Conservation (phyloP, 2,797 vertebrate species). For the Meriones psammophilus region DNA sequence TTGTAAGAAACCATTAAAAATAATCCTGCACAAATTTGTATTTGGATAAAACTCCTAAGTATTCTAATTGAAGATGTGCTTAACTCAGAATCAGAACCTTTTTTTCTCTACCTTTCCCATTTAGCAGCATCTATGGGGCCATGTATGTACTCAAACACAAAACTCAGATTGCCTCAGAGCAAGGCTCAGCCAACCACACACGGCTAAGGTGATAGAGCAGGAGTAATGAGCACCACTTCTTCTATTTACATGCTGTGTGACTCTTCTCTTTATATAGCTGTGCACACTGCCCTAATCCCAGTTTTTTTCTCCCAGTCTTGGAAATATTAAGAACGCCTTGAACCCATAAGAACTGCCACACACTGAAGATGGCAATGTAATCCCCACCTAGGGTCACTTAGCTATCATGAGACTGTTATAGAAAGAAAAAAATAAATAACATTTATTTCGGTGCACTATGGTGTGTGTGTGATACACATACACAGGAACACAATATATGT, state of each 20-base stretch:
- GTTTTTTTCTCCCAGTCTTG: neutral
- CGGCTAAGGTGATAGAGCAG: neutral
- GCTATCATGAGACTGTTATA: neutral
- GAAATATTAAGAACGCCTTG: neutral
- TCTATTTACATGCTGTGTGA: neutral
- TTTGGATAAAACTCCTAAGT: neutral
- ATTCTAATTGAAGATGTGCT: neutral
- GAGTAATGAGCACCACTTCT: neutral
- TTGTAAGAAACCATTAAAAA: slow-evolving; percentile 37
- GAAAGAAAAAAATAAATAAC: neutral
- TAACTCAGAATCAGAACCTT: neutral
- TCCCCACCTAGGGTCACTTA: neutral
- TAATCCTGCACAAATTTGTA: neutral
- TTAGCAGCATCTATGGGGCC: neutral
- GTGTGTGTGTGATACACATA: neutral
- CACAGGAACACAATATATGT: fast-evolving
- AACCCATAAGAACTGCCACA: neutral
- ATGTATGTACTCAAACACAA: neutral
- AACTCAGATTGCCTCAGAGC: neutral
- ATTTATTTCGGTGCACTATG: neutral
- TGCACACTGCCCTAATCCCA: no score
- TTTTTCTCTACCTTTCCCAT: neutral
- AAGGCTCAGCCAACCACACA: neutral
- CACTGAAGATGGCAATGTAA: neutral
- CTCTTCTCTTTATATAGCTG: neutral